Evolutionary conservation across 2,797 vertebrate genomes (phyloP), one percentile per base, ranked within the genome.

Genomic region (Acanthurus tractus): DNA sequence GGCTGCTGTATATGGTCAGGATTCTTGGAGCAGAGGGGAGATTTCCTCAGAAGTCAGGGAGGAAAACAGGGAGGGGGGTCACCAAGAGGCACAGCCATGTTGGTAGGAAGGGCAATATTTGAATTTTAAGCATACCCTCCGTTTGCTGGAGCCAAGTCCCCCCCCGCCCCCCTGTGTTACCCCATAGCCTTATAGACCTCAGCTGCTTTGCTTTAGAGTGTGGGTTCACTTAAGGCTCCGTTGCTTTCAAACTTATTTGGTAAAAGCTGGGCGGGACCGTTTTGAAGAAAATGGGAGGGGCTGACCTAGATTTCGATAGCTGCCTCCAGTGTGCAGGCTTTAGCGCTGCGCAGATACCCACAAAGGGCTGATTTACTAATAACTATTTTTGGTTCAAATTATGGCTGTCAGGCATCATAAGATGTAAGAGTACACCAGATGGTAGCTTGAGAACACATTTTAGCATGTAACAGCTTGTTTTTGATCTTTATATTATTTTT

Each of bases 291-390:
- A 63, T 44, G 69, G 93, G 93, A 63, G 92, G 87, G 55, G 88
- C 79, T 95, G 94, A 94, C 95, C 95, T 93, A 95, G 84, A 95
- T 95, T 94, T 81, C 70, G 59, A 61, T 63, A n/a, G 36, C 66
- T 63, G 73, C 73, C 66, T 81, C 73, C 67, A 76, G 62, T 49
- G 49, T 69, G 63, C 82, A 70, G 72, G 56, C 42, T 62, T 53
- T 3, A 38, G 36, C 45, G 29, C 61, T 64, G 54, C 15, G 36
- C 22, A 54, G 40, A 78, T 55, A 48, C 44, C 71, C 75, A 85
- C 78, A 87, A 74, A 61, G 52, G 52, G 29, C 54, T 61, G n/a
- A 77, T 50, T 86, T 73, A 81, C 77, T 81, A 59, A 80, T 73
- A 63, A 56, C 76, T 78, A 70, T 72, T 85, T 89, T 70, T 77